A percentile compares a stretch with the other conserved stretches of the same genome.
Evolutionary conservation across 2,797 vertebrate genomes (phyloP).

Genomic region (Antrozous pallidus): DNA sequence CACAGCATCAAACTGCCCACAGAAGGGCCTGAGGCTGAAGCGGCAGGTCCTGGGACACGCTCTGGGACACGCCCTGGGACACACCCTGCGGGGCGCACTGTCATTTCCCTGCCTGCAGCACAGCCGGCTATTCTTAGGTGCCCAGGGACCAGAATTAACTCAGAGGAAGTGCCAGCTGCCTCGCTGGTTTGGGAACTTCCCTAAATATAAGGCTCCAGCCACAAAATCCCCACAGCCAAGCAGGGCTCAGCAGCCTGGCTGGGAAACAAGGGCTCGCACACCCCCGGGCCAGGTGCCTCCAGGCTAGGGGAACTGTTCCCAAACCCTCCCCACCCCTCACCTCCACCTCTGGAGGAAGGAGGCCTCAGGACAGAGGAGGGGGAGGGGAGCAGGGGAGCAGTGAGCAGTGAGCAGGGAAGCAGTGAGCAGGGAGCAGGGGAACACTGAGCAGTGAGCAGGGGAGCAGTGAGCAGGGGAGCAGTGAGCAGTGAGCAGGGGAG

Average conservation of each 20-base stretch:
- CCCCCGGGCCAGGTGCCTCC: neutral
- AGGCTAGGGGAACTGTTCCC: fast-evolving
- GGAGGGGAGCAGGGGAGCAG: neutral
- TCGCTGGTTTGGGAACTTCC: conserved; percentile 19
- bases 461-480: too few relatives aligned
- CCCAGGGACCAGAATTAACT: conserved; percentile 34
- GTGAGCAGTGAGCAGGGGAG: too few relatives aligned
- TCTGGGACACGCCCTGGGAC: neutral
- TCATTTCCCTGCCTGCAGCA: neutral
- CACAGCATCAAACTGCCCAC: fast-evolving
- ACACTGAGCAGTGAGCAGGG: too few relatives aligned
- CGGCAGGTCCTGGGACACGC: neutral
- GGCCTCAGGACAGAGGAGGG: fast-evolving
- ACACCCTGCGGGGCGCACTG: neutral
- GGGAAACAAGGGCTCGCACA: neutral
- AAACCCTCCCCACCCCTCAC: too few relatives aligned
- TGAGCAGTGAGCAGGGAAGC: neutral
- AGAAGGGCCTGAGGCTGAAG: fast-evolving
- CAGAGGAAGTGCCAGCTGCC: conserved; percentile 50
- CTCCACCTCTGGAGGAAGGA: neutral
- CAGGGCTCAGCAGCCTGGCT: neutral
- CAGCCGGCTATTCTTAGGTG: conserved; percentile 56
- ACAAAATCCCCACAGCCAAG: conserved; percentile 30
- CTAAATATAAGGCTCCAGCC: conserved; percentile 41
- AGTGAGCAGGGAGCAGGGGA: too few relatives aligned